Evolutionary conservation across 2,888 invertebrate genomes (phyloP).

Genomic region (Ectemnius lituratus): DNA sequence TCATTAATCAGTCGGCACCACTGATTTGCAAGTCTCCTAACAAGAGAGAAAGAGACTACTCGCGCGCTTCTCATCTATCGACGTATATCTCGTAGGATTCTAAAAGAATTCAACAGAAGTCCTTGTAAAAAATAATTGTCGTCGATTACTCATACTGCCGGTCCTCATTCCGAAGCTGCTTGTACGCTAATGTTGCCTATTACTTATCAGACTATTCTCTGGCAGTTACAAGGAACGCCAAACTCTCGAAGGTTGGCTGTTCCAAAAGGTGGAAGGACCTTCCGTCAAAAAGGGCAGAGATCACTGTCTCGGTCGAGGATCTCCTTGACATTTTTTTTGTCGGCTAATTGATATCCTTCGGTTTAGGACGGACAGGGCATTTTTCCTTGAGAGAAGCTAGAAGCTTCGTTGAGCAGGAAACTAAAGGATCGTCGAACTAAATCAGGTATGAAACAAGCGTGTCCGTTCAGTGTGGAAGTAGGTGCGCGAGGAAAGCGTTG

Average conservation of each 20-base stretch:
- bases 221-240: constrained; percentile 13
- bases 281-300: not conserved
- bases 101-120: constrained; percentile 42
- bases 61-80: constrained; percentile 36
- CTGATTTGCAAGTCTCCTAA: constrained; percentile 25
- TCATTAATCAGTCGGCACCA: constrained; percentile 22
- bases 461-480: constrained; percentile 37
- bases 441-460: constrained; percentile 53
- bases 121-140: constrained; percentile 45
- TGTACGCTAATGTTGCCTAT: constrained; percentile 62
- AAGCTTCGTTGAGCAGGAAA: not conserved
- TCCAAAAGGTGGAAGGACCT: constrained; percentile 17
- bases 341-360: not conserved
- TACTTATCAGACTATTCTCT: constrained; percentile 55
- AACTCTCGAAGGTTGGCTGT: constrained; percentile 27
- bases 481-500: constrained; percentile 38
- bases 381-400: not conserved
- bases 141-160: constrained; percentile 52
- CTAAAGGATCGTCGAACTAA: constrained; percentile 26
- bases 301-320: constrained; percentile 31
- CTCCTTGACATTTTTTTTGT: not conserved
- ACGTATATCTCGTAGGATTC: constrained; percentile 36
- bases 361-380: not conserved
- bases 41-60: no score
- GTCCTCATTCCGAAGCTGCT: constrained; percentile 39